Evolutionary conservation across 2,797 vertebrate genomes (phyloP).

Genomic region (Mergus octosetaceus): DNA sequence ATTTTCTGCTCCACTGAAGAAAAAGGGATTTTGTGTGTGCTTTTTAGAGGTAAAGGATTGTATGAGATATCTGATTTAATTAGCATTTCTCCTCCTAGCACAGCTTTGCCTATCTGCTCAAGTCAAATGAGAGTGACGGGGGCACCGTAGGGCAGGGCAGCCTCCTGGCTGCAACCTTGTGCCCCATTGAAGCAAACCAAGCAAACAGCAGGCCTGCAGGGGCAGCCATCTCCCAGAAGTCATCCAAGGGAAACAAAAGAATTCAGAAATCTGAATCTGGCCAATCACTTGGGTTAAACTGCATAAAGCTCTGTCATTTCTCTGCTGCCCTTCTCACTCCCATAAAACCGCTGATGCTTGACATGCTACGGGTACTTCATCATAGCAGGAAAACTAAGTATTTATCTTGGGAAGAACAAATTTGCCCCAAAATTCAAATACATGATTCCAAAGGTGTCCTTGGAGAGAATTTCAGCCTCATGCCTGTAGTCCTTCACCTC

Average conservation of each 20-base stretch:
- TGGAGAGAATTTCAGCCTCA: neutral
- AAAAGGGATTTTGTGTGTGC: neutral
- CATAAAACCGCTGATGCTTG: neutral
- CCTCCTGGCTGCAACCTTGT: neutral
- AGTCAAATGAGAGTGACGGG: neutral
- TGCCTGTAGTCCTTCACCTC: neutral
- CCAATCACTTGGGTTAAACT: neutral
- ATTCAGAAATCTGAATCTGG: neutral
- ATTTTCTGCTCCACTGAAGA: constrained; percentile 4
- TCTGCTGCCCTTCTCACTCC: neutral
- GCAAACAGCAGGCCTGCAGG: neutral
- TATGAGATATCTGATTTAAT: neutral
- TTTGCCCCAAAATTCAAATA: neutral
- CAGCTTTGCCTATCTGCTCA: neutral
- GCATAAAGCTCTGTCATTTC: rapidly evolving
- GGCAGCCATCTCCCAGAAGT: neutral
- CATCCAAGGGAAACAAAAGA: neutral
- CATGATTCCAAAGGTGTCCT: neutral
- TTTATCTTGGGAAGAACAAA: neutral
- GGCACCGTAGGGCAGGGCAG: neutral
- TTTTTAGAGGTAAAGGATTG: neutral
- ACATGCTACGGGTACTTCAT: rapidly evolving
- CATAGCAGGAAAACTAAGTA: neutral
- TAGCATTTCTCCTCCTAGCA: neutral
- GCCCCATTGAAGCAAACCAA: neutral